These are phyloP conservation scores for Helicoverpa assulta DNA, from an alignment of 2,888 invertebrate genomes.

Conservation along the genomic window DNA sequence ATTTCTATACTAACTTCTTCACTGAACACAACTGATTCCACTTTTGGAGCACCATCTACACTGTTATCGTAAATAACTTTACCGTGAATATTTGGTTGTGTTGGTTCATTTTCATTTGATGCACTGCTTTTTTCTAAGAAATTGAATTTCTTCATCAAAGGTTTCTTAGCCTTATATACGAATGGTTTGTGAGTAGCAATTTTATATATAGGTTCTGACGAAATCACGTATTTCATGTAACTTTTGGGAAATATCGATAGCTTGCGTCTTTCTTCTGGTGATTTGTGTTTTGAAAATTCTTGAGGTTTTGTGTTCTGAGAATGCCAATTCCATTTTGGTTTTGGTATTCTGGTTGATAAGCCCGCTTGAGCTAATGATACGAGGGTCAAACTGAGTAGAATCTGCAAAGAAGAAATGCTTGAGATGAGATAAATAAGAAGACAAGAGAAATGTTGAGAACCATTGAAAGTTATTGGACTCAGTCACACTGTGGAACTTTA, in stretches of 20 bases:
- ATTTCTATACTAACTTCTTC: constrained; percentile 23
- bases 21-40: background rate
- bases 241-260: constrained; percentile 66
- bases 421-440: background rate
- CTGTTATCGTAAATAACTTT: background rate
- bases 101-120: background rate
- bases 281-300: constrained; percentile 6
- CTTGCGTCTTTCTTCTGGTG: constrained; percentile 57
- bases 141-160: constrained; percentile 59
- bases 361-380: constrained; percentile 23
- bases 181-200: constrained; percentile 29
- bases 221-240: constrained; percentile 63
- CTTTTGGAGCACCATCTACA: background rate
- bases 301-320: constrained; percentile 1
- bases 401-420: constrained; percentile 29
- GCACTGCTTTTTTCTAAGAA: constrained; percentile 24
- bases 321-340: constrained; percentile 30
- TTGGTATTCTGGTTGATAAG: constrained; percentile 2
- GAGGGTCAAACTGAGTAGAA: constrained; percentile 29
- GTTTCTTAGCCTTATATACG: constrained; percentile 49
- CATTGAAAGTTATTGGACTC: too few relatives aligned
- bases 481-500: too few relatives aligned
- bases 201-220: constrained; percentile 47
- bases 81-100: background rate
- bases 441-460: too few relatives aligned